Percentiles rank a stretch among this genome's conserved stretches.
Conservation (phyloP, 2,797 vertebrate species). For the Chiloscyllium punctatum region DNA sequence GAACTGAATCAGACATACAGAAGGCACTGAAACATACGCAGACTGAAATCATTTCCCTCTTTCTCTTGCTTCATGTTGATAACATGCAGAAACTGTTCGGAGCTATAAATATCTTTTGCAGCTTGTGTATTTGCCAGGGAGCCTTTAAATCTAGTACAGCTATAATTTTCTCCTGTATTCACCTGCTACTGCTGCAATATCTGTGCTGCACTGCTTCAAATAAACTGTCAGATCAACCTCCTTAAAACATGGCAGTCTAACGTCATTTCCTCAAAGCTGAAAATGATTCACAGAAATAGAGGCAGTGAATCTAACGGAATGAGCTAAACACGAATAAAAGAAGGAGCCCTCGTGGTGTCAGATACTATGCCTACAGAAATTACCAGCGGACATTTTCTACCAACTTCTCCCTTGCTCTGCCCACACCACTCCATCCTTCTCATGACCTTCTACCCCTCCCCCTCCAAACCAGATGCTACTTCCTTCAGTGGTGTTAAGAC, state of each 20-base stretch:
- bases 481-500: not conserved
- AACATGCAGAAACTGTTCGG: not conserved
- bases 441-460: not conserved
- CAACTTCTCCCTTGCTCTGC: not conserved
- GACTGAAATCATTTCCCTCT: slow-evolving; percentile 24
- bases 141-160: slow-evolving; percentile 16
- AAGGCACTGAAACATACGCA: slow-evolving; percentile 7
- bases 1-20: not conserved
- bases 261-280: slow-evolving; percentile 37
- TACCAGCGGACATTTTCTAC: not conserved
- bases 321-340: not conserved
- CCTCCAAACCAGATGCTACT: not conserved
- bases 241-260: slow-evolving; percentile 30
- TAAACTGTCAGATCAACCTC: slow-evolving; percentile 5
- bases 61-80: slow-evolving; percentile 22
- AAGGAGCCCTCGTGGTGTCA: not conserved
- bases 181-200: slow-evolving; percentile 29
- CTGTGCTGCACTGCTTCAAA: slow-evolving; percentile 26
- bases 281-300: slow-evolving; percentile 8
- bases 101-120: slow-evolving; percentile 30
- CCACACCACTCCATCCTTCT: not conserved
- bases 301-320: not conserved
- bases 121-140: slow-evolving; percentile 17
- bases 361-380: not conserved
- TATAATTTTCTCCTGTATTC: slow-evolving; percentile 26